Conservation (phyloP, 2,797 vertebrate species). For the Peromyscus nudipes region DNA sequence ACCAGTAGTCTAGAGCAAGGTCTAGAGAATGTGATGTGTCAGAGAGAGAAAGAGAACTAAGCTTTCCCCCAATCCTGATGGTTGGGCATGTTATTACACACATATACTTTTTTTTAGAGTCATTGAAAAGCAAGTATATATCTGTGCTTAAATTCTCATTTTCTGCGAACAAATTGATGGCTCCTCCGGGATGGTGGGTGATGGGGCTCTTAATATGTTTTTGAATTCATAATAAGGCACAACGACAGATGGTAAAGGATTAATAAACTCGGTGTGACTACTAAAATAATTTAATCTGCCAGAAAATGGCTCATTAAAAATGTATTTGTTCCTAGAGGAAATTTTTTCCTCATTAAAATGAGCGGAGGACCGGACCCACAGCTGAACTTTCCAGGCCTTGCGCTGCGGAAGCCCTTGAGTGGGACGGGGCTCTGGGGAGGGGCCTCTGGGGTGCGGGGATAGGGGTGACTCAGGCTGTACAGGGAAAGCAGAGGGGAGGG, state of each 20-base stretch:
- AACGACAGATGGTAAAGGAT: constrained; percentile 82
- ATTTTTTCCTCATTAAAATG: constrained; percentile 74
- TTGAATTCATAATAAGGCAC: constrained; percentile 78
- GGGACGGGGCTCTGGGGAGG: fast-evolving
- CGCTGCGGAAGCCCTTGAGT: neutral
- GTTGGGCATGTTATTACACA: neutral
- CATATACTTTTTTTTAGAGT: neutral
- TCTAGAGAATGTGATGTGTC: neutral
- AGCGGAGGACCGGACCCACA: constrained; percentile 29
- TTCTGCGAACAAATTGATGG: constrained; percentile 66
- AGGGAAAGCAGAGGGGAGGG: neutral
- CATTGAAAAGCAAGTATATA: constrained; percentile 10
- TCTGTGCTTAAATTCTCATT: constrained; percentile 64
- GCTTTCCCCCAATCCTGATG: neutral
- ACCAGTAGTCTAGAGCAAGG: neutral
- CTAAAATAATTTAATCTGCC: constrained; percentile 82
- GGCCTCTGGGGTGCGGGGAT: neutral
- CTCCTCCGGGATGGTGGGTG: constrained; percentile 62
- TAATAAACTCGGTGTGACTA: constrained; percentile 81
- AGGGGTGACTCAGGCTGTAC: neutral
- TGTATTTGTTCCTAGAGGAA: constrained; percentile 79
- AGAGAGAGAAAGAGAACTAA: neutral
- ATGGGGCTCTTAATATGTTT: constrained; percentile 78
- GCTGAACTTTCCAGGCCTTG: constrained; percentile 1
- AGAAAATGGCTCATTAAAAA: constrained; percentile 84